phyloP scores from a whole-genome alignment of 2,113 vertebrate genomes.

The Bubo blakistoni region DNA sequence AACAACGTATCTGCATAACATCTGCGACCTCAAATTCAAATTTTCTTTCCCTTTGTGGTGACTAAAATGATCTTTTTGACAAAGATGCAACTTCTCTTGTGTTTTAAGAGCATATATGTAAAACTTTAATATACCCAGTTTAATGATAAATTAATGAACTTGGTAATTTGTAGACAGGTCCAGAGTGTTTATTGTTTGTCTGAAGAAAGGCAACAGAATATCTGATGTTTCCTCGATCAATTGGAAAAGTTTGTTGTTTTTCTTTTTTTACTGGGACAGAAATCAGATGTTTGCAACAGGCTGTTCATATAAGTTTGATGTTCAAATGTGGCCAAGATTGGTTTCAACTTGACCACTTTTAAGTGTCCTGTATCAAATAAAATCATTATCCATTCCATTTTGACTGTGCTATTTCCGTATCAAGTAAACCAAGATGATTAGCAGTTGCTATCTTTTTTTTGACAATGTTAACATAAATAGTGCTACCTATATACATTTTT shows the following conservation, averaged over 20 bases:
- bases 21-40: background rate
- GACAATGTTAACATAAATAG: background rate
- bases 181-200: background rate
- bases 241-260: background rate
- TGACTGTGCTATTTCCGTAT: background rate
- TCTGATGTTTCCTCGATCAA: background rate
- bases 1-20: background rate
- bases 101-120: background rate
- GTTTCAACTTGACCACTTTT: background rate
- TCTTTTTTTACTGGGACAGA: background rate
- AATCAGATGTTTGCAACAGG: background rate
- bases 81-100: background rate
- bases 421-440: background rate
- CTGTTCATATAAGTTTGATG: background rate
- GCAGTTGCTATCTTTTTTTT: background rate
- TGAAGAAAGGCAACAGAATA: background rate
- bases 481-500: background rate
- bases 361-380: background rate
- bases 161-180: background rate
- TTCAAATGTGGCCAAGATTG: background rate
- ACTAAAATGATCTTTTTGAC: background rate
- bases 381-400: background rate
- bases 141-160: background rate
- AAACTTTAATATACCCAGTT: background rate
- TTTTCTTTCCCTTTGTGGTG: background rate